A percentile compares a stretch with the other conserved stretches of the same genome.
Conservation (phyloP, 2,797 vertebrate genomes). For the Liparis tanakae region DNA sequence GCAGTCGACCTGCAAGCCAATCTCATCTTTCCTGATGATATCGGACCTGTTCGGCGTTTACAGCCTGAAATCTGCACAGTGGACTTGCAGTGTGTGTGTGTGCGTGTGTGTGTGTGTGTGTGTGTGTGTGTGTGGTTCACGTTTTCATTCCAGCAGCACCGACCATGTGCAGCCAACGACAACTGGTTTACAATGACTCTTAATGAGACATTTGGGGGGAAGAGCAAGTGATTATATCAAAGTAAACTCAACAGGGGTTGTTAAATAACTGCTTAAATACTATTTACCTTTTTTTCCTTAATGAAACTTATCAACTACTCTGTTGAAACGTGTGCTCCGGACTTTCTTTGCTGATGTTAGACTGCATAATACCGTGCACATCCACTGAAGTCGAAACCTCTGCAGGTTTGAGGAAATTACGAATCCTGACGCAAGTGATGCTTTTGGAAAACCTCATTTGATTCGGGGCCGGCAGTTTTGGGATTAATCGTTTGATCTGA, state of each 20-base stretch:
- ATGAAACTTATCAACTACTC: slow-evolving; percentile 18
- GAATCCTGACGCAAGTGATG: background rate
- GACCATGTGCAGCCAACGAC: background rate
- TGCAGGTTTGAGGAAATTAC: slow-evolving; percentile 3
- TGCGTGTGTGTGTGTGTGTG: background rate
- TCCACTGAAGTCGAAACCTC: background rate
- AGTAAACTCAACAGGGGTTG: slow-evolving; percentile 19
- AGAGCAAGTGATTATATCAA: slow-evolving; percentile 3
- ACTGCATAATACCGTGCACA: background rate
- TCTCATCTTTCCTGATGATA: slow-evolving; percentile 37
- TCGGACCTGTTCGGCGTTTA: slow-evolving; percentile 42
- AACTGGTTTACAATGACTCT: slow-evolving; percentile 16
- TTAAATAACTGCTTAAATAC: slow-evolving; percentile 13
- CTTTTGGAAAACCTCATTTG: background rate
- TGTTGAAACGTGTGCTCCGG: slow-evolving; percentile 1
- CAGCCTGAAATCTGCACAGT: slow-evolving; percentile 27
- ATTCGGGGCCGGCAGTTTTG: slow-evolving; percentile 2
- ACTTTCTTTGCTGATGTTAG: background rate
- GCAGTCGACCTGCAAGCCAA: slow-evolving; percentile 25
- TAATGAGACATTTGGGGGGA: slow-evolving; percentile 6
- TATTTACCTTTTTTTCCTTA: slow-evolving; percentile 18
- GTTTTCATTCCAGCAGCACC: slow-evolving; percentile 32
- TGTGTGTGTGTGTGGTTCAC: slow-evolving; percentile 7
- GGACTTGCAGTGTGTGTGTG: slow-evolving; percentile 11
- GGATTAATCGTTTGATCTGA: background rate